Percentiles rank a stretch among this genome's conserved stretches.
Conservation (phyloP, 2,888 invertebrate genomes). For the Drepanosiphum platanoidis region DNA sequence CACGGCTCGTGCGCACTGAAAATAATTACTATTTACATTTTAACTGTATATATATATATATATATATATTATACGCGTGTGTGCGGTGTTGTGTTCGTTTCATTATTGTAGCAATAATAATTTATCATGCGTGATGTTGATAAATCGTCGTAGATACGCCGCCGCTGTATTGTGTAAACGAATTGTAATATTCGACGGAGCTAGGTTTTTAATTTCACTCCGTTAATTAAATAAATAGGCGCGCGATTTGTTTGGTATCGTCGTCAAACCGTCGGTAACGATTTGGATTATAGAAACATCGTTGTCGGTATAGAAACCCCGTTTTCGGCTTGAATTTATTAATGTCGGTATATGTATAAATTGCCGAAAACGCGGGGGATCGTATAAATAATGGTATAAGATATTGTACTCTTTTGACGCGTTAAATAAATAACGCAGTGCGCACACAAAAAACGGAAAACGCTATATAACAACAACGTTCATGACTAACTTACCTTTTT, state of each 20-base stretch:
- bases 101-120: too few species aligned
- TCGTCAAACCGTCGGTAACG: too few species aligned
- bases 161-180: too few species aligned
- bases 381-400: neutral
- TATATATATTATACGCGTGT: too few species aligned
- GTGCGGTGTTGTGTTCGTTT: too few species aligned
- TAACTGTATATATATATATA: neutral
- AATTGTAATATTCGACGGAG: neutral
- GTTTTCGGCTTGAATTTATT: too few species aligned
- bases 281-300: neutral
- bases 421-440: neutral
- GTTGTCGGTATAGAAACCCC: neutral
- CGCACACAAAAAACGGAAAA: neutral
- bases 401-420: neutral
- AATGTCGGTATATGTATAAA: neutral
- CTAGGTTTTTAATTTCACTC: neutral
- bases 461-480: neutral
- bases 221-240: neutral
- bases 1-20: neutral
- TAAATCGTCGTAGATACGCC: neutral
- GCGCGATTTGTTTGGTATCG: neutral
- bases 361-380: neutral
- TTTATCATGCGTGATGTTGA: neutral
- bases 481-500: constrained; percentile 16
- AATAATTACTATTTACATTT: neutral